phyloP scores from a whole-genome alignment of 2,113 vertebrate genomes.

The Calidris pugnax region DNA sequence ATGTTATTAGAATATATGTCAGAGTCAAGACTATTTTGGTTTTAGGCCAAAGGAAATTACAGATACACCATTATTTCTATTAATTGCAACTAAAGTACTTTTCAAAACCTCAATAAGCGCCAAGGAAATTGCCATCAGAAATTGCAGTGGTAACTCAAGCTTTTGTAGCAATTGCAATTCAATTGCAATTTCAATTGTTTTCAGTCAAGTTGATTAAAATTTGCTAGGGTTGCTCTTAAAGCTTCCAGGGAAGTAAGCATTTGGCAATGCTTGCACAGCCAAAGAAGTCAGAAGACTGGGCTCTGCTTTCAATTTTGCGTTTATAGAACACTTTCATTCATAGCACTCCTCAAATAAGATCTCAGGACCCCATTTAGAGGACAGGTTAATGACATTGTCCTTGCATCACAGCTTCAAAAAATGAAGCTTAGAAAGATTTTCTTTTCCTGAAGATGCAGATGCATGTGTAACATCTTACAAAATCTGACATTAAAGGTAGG shows the following conservation, averaged over 20 bases:
- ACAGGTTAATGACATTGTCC: neutral
- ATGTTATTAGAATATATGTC: neutral
- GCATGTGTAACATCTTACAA: neutral
- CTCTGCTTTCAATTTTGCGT: neutral
- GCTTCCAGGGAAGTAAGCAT: neutral
- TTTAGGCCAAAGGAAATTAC: neutral
- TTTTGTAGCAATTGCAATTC: neutral
- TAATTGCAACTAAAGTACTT: neutral
- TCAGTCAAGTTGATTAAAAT: neutral
- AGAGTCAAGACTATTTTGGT: neutral
- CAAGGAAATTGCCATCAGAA: neutral
- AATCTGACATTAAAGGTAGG: neutral
- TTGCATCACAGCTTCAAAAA: neutral
- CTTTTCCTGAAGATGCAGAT: neutral
- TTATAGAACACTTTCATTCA: neutral
- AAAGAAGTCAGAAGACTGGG: neutral
- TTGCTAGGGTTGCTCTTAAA: neutral
- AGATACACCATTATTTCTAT: neutral
- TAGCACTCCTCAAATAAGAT: neutral
- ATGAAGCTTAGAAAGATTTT: neutral
- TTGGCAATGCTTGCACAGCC: neutral
- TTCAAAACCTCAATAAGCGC: neutral
- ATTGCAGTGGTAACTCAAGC: neutral
- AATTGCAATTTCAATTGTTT: constrained; percentile 15
- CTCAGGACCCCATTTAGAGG: neutral